Evolutionary conservation across 2,888 invertebrate genomes (phyloP).

Genomic region (Phyto melanocephala): DNA sequence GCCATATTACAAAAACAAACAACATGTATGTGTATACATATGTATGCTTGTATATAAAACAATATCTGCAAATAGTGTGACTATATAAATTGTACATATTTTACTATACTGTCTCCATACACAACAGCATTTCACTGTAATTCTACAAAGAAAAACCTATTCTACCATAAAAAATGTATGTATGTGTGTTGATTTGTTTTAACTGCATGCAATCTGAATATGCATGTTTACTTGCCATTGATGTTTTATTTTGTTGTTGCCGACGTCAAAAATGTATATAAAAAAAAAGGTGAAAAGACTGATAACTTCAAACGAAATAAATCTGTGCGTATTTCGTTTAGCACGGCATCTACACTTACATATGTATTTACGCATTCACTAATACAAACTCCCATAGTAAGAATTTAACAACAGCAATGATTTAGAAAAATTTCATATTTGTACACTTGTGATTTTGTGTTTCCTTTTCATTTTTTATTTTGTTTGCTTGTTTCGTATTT

Average conservation of each 20-base stretch:
- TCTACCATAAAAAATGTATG: neutral
- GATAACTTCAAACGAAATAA: conserved; percentile 54
- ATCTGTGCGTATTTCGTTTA: conserved; percentile 37
- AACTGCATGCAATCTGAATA: conserved; percentile 29
- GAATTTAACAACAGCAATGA: conserved; percentile 39
- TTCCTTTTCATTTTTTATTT: neutral
- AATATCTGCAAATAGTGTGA: conserved; percentile 21
- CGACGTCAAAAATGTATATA: conserved; percentile 15
- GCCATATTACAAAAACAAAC: neutral
- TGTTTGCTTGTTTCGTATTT: conserved; percentile 25
- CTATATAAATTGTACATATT: conserved; percentile 21
- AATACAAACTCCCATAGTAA: conserved; percentile 34
- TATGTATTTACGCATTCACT: conserved; percentile 29
- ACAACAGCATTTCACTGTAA: neutral
- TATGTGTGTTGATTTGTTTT: neutral
- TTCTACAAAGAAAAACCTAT: too few relatives aligned
- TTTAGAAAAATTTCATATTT: conserved; percentile 57
- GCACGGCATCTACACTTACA: neutral
- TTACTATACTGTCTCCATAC: neutral
- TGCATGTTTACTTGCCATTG: conserved; percentile 38
- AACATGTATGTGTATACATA: too few relatives aligned
- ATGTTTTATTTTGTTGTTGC: conserved; percentile 8
- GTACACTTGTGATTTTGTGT: conserved; percentile 44
- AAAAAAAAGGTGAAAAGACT: conserved; percentile 52
- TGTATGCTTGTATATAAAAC: too few relatives aligned